These are phyloP conservation scores for Buphagus erythrorhynchus DNA, from an alignment of 2,797 vertebrate genomes.

Conservation along the genomic window DNA sequence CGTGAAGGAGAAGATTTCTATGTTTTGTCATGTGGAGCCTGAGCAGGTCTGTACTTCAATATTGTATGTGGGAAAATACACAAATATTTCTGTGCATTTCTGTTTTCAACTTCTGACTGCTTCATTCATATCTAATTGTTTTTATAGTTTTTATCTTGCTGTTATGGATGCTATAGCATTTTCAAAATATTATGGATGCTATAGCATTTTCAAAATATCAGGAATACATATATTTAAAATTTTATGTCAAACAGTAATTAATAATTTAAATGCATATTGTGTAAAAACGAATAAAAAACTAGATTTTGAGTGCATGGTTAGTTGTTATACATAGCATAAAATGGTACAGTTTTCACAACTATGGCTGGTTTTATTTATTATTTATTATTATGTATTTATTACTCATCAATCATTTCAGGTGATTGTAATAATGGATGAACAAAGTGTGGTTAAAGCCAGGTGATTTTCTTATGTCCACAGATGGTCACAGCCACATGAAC, in stretches of 20 bases:
- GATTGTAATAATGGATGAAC: background rate
- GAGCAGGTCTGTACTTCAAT: slow-evolving; percentile 78
- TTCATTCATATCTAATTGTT: background rate
- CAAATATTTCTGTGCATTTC: background rate
- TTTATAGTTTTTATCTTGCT: background rate
- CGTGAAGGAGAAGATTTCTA: slow-evolving; percentile 85
- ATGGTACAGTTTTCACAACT: background rate
- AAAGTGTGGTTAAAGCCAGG: background rate
- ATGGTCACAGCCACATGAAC: background rate
- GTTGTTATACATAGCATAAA: background rate
- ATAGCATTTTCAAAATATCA: background rate
- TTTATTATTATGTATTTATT: background rate
- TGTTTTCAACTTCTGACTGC: background rate
- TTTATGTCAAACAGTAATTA: background rate
- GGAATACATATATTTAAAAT: background rate
- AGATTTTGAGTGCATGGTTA: background rate
- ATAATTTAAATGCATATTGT: background rate
- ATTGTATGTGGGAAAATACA: background rate
- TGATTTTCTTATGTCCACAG: background rate
- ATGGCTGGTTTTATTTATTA: background rate
- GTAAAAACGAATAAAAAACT: background rate
- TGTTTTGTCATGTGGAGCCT: slow-evolving; percentile 85
- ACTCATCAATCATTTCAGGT: background rate
- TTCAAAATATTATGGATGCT: background rate
- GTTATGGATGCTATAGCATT: background rate